A percentile compares a stretch with the other conserved stretches of the same genome.
phyloP scores from a whole-genome alignment of 2,797 vertebrate species.

The Chromobotia macracanthus region DNA sequence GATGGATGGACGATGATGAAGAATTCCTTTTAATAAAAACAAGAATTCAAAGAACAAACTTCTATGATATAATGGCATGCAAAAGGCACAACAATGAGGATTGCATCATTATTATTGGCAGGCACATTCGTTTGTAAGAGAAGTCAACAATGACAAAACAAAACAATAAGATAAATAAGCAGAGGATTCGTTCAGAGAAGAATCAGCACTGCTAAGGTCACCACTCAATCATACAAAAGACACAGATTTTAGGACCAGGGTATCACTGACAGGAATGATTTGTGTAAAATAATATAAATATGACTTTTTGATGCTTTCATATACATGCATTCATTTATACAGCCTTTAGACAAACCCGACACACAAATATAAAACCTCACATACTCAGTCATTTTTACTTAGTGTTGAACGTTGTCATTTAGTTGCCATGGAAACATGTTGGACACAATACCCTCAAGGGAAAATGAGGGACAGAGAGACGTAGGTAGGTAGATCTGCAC shows the following conservation, averaged over 20 bases:
- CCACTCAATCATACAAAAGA: slow-evolving; percentile 47
- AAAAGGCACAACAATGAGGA: slow-evolving; percentile 11
- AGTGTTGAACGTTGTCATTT: slow-evolving; percentile 47
- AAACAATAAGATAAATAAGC: too few species aligned
- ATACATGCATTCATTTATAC: slow-evolving; percentile 44
- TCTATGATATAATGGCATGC: not conserved
- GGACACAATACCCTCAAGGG: slow-evolving; percentile 27
- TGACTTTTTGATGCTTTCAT: slow-evolving; percentile 2
- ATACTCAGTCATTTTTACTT: not conserved
- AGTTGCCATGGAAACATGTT: slow-evolving; percentile 50
- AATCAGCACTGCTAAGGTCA: slow-evolving; percentile 57
- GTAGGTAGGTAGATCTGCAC: slow-evolving; percentile 39
- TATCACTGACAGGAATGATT: slow-evolving; percentile 65
- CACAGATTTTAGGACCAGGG: slow-evolving; percentile 36
- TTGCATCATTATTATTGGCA: not conserved
- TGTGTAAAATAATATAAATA: slow-evolving; percentile 50
- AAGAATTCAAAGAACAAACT: not conserved
- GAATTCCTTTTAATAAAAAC: not conserved
- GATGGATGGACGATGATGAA: not conserved
- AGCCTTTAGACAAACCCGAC: not conserved
- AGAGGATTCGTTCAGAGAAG: slow-evolving; percentile 10
- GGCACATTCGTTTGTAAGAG: slow-evolving; percentile 22
- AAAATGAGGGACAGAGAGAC: slow-evolving; percentile 51
- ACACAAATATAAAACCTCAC: not conserved
- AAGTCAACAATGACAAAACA: not conserved